Conservation (phyloP, 2,113 vertebrate genomes). For the Leptocoma aspasia region DNA sequence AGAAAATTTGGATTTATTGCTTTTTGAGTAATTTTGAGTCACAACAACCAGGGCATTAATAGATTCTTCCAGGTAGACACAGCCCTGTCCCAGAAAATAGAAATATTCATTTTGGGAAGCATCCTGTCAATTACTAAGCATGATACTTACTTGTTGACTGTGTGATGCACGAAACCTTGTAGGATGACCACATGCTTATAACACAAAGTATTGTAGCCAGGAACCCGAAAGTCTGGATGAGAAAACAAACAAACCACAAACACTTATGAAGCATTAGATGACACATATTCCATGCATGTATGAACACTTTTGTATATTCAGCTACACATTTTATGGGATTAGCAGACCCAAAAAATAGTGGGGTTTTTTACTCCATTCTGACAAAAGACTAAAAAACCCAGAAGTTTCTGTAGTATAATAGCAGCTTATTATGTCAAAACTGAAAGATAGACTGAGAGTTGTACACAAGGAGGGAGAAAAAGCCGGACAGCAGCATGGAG, state of each 20-base stretch:
- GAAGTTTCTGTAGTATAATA: background rate
- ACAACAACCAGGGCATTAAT: background rate
- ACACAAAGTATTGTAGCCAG: slow-evolving; percentile 85
- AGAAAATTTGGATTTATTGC: background rate
- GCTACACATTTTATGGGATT: background rate
- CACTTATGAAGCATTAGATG: background rate
- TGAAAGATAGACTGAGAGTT: background rate
- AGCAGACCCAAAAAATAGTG: background rate
- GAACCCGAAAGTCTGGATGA: slow-evolving; percentile 87
- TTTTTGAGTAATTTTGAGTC: background rate
- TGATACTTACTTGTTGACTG: slow-evolving; percentile 81
- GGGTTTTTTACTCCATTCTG: background rate
- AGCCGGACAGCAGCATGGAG: background rate
- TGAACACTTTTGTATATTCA: background rate
- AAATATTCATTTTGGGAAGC: background rate
- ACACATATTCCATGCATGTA: background rate
- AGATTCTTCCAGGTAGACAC: background rate
- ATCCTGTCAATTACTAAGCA: background rate
- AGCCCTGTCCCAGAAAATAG: background rate
- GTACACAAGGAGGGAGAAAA: background rate
- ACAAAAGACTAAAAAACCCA: background rate
- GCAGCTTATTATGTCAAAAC: background rate
- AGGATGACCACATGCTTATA: slow-evolving; percentile 86
- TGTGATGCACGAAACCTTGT: slow-evolving; percentile 84
- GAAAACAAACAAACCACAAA: slow-evolving; percentile 34